Evolutionary conservation across 2,888 invertebrate species (phyloP).

Genomic region (Eristalinus sepulchralis): DNA sequence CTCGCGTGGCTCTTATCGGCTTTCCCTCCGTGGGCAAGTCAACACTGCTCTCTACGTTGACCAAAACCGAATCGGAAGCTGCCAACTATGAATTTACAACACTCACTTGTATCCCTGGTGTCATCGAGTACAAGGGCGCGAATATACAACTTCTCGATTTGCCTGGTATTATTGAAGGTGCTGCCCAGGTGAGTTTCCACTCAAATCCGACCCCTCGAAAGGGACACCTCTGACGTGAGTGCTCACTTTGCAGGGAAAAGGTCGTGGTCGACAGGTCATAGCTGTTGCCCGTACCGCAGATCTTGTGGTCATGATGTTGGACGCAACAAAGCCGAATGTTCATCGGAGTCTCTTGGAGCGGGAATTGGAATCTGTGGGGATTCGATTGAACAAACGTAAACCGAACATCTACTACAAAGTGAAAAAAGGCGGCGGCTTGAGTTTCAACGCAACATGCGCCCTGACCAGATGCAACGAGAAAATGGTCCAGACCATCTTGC

Average conservation of each 20-base stretch:
- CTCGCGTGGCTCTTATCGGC: slow-evolving; percentile 97
- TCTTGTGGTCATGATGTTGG: slow-evolving; percentile 99
- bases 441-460: slow-evolving; percentile 97
- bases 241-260: slow-evolving; percentile 85
- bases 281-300: slow-evolving; percentile 99
- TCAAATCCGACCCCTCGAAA: neutral
- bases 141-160: slow-evolving; percentile 99
- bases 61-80: slow-evolving; percentile 97
- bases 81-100: slow-evolving; percentile 99
- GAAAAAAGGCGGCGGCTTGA: slow-evolving; percentile 96
- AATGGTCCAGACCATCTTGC: slow-evolving; percentile 98
- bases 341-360: slow-evolving; percentile 95
- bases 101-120: slow-evolving; percentile 99
- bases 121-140: slow-evolving; percentile 98
- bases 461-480: slow-evolving; percentile 97
- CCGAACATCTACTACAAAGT: slow-evolving; percentile 99
- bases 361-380: slow-evolving; percentile 98
- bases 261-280: slow-evolving; percentile 96
- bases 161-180: slow-evolving; percentile 99
- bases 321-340: slow-evolving; percentile 98
- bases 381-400: slow-evolving; percentile 95
- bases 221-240: neutral
- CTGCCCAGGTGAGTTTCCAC: slow-evolving; percentile 85
- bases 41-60: slow-evolving; percentile 95
- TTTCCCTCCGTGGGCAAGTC: slow-evolving; percentile 94